These are phyloP conservation scores for Teleiodes luculella DNA, from an alignment of 2,888 invertebrate genomes.

Conservation along the genomic window DNA sequence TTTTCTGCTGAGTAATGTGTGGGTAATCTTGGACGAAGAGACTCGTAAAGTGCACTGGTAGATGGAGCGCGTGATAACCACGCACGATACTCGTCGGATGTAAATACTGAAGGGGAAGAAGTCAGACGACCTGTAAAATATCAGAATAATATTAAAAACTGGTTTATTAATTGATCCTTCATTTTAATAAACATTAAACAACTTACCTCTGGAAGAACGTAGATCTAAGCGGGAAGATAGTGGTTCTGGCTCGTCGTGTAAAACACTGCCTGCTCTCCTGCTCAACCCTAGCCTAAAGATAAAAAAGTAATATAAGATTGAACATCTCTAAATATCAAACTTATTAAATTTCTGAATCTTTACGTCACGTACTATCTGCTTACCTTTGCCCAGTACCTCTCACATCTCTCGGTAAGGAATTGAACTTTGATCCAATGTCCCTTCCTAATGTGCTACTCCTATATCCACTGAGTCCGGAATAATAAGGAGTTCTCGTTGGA, in stretches of 20 bases:
- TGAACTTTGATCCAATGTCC: slow-evolving; percentile 83
- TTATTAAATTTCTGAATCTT: no score
- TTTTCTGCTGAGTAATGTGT: slow-evolving; percentile 92
- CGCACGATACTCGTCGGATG: slow-evolving; percentile 94
- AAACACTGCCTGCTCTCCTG: slow-evolving; percentile 65
- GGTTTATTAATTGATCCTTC: neutral
- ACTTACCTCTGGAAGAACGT: slow-evolving; percentile 70
- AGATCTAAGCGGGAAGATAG: slow-evolving; percentile 70
- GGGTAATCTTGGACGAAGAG: slow-evolving; percentile 89
- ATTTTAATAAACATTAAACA: neutral
- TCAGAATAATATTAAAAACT: neutral
- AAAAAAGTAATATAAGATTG: neutral
- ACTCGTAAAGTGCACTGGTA: slow-evolving; percentile 94
- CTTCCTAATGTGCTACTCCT: slow-evolving; percentile 74
- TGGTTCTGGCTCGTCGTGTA: slow-evolving; percentile 72
- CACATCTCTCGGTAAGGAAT: slow-evolving; percentile 84
- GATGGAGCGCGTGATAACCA: slow-evolving; percentile 95
- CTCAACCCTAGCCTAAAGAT: slow-evolving; percentile 56
- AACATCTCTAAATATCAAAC: no score
- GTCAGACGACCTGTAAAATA: slow-evolving; percentile 59
- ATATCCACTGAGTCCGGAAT: slow-evolving; percentile 79
- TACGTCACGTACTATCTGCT: slow-evolving; percentile 19
- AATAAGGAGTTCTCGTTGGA: slow-evolving; percentile 86
- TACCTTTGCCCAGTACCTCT: slow-evolving; percentile 80
- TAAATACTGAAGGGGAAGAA: slow-evolving; percentile 83